A percentile compares a stretch with the other conserved stretches of the same genome.
Conservation (phyloP, 2,888 invertebrate species). For the Drosophila ochracea region DNA sequence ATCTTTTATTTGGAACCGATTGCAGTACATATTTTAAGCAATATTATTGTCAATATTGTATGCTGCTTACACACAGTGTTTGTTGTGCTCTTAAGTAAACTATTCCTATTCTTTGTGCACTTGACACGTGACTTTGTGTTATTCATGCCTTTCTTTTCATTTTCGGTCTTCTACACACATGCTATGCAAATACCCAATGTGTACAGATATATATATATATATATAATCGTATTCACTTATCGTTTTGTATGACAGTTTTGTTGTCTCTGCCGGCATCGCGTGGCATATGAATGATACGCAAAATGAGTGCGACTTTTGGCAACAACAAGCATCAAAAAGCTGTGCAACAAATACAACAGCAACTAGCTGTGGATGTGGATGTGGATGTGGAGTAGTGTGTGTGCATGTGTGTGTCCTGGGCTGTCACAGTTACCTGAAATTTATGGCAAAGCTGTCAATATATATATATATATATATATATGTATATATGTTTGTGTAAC, state of each 20-base stretch:
- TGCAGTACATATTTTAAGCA: not conserved
- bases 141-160: not conserved
- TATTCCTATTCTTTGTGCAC: not conserved
- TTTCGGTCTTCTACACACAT: not conserved
- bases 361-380: not conserved
- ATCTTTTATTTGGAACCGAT: not conserved
- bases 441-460: slow-evolving; percentile 73
- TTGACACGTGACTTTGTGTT: not conserved
- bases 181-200: not conserved
- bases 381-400: not conserved
- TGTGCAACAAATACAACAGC: not conserved
- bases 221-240: slow-evolving; percentile 39
- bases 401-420: slow-evolving; percentile 24
- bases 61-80: not conserved
- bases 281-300: slow-evolving; percentile 65
- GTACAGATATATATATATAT: slow-evolving; percentile 6
- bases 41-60: not conserved
- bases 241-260: slow-evolving; percentile 15
- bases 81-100: not conserved
- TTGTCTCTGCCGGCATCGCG: slow-evolving; percentile 26
- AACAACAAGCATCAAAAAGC: slow-evolving; percentile 21
- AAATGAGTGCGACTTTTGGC: slow-evolving; percentile 48
- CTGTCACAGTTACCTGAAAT: slow-evolving; percentile 64
- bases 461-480: slow-evolving; percentile 12
- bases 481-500: slow-evolving; percentile 7